Evolutionary conservation across 1,140 invertebrate genomes (phyloP), one percentile per base, ranked within the genome.

Genomic region (Anastrepha ludens): DNA sequence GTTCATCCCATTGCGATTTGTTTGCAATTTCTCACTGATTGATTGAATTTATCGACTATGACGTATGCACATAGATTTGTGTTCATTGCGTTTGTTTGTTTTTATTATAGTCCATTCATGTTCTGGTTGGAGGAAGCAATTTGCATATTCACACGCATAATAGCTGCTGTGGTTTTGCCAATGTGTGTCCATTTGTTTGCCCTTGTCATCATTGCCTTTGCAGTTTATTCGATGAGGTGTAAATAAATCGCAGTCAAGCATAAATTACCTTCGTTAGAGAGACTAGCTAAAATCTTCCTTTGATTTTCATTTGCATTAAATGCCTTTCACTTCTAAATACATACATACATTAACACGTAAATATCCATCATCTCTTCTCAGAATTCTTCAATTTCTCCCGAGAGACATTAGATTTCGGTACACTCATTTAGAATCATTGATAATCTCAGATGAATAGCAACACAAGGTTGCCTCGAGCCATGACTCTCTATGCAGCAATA

Each of bases 11-110:
- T 55, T 55, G 17, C 50, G 47, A 50, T 81, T 81, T 55, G 47
- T 81, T 81, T 81, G 74, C 74, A 81, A 81, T 81, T 81, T 55
- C 74, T 81, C 74, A 81, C 74, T 55, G 74, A 81, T 81, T 81
- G 74, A 81, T 81, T 81, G 44, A 81, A 81, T 81, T 81, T 81
- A 81, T 81, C 39, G 67, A 8, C 74, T 29, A 55, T 20, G 74
- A 74, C 74, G 15, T 55, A 55, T 29, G 44, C 55, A 81, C n/a
- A 67, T 67, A 67, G 6, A 67, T 67, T 15, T 67, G 29, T 29
- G 64, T 39, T 7, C 29, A 81, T 81, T 20, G 47, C 74, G 47
- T 81, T 44, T 78, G 47, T 81, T 81, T 81, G 44, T 81, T 81
- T 81, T 50, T 55, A 81, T 81, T 55, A 81, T 55, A 17, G 17